Conservation (phyloP, 2,113 vertebrate genomes). For the Ploceus nigricollis region DNA sequence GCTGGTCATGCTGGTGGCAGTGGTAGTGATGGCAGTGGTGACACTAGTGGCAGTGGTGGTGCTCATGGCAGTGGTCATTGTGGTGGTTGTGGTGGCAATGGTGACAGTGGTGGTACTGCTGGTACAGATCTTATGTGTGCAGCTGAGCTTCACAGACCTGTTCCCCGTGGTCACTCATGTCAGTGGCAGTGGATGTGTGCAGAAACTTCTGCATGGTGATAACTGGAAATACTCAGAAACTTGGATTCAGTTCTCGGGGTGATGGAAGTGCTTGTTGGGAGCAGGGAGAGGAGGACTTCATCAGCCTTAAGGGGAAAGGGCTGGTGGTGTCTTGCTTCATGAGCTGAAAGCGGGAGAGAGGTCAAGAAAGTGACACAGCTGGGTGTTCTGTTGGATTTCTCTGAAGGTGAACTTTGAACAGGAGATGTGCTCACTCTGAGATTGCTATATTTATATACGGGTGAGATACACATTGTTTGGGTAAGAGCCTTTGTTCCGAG, state of each 20-base stretch:
- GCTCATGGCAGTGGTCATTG: no score
- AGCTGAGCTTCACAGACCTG: neutral
- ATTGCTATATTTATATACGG: neutral
- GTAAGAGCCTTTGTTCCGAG: conserved; percentile 12
- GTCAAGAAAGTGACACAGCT: neutral
- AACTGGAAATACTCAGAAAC: neutral
- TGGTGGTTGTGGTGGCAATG: neutral
- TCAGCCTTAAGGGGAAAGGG: neutral
- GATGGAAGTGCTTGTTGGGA: neutral
- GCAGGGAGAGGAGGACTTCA: neutral
- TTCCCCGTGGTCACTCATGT: fast-evolving
- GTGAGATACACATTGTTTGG: neutral
- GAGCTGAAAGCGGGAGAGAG: neutral
- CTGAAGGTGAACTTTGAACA: conserved; percentile 30
- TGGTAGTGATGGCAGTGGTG: neutral
- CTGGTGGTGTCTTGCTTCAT: fast-evolving
- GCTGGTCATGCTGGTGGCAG: neutral
- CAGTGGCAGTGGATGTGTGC: neutral
- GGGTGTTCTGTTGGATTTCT: neutral
- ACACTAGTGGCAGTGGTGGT: neutral
- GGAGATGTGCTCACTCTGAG: neutral
- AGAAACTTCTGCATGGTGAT: neutral
- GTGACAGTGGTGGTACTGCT: neutral
- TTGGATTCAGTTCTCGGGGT: neutral
- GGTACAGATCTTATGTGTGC: fast-evolving